Evolutionary conservation across 1,140 invertebrate genomes (phyloP).

Genomic region (Panulirus ornatus): DNA sequence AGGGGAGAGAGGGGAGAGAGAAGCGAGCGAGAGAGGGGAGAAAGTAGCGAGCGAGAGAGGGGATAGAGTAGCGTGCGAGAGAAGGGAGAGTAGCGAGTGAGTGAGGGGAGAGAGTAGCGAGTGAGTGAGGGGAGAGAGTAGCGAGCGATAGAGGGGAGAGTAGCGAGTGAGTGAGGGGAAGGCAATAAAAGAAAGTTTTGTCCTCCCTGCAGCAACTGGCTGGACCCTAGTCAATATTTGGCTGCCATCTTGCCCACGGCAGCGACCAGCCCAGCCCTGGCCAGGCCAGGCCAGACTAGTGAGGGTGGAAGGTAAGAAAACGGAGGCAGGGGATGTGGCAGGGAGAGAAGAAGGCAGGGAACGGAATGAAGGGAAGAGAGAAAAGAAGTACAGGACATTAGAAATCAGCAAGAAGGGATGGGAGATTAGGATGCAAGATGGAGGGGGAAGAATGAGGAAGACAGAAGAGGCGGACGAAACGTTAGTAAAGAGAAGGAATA

Average conservation of each 20-base stretch:
- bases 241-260: neutral
- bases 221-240: constrained; percentile 18
- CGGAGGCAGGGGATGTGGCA: neutral
- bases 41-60: no score
- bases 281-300: no score
- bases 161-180: neutral
- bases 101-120: neutral
- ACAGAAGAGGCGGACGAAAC: neutral
- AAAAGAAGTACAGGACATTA: neutral
- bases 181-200: no score
- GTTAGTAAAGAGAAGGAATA: neutral
- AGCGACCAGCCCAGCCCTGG: neutral
- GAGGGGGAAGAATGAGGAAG: neutral
- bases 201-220: no score
- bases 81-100: no score
- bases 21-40: neutral
- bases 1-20: neutral
- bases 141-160: neutral
- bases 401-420: neutral
- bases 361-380: neutral
- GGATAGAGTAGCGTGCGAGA: neutral
- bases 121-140: no score
- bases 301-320: no score
- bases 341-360: neutral
- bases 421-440: neutral